Conservation (phyloP, 2,113 vertebrate genomes). For the Catagonus wagneri region DNA sequence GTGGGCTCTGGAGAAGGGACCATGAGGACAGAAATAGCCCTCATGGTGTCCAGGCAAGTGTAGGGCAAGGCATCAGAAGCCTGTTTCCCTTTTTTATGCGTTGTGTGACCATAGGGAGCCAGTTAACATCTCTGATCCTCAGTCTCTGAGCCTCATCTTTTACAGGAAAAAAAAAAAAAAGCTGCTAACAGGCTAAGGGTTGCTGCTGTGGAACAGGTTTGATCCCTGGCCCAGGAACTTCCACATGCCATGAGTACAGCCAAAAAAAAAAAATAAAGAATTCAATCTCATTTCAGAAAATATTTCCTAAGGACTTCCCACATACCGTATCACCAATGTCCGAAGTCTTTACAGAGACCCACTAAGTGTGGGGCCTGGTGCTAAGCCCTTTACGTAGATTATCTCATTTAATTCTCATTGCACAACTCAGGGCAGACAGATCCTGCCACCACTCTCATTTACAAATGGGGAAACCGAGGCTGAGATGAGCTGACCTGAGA, state of each 20-base stretch:
- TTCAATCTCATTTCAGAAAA: background rate
- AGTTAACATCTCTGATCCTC: background rate
- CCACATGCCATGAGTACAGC: no score
- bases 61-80: background rate
- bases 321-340: background rate
- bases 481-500: background rate
- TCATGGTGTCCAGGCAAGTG: no score
- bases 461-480: background rate
- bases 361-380: fast-evolving
- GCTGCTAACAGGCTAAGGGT: background rate
- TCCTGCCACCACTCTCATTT: background rate
- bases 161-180: background rate
- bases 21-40: background rate
- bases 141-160: background rate
- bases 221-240: no score
- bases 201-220: background rate
- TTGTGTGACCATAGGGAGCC: background rate
- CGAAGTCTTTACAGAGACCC: background rate
- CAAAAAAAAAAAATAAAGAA: background rate
- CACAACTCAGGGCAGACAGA: no score
- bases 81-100: background rate
- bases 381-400: no score
- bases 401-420: background rate
- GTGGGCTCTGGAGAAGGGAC: background rate
- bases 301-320: background rate